phyloP scores from a whole-genome alignment of 2,113 vertebrate genomes.

The Gnathonemus longibarbis region DNA sequence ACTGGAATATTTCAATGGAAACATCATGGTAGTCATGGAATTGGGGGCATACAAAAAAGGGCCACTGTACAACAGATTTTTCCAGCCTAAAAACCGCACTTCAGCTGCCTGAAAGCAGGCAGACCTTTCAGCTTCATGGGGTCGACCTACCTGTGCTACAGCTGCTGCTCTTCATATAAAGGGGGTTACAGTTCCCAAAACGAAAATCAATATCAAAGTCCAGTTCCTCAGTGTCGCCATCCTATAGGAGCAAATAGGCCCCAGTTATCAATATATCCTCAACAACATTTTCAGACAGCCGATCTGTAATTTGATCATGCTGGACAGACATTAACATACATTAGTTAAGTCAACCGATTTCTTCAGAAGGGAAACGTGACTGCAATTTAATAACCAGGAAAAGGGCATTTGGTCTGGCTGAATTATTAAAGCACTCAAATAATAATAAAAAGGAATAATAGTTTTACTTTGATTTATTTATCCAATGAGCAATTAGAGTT shows the following conservation, averaged over 20 bases:
- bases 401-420: neutral
- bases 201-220: conserved; percentile 79
- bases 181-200: conserved; percentile 64
- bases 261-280: neutral
- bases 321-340: neutral
- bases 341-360: neutral
- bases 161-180: conserved; percentile 56
- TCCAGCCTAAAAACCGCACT: neutral
- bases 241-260: conserved; percentile 49
- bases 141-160: conserved; percentile 64
- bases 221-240: conserved; percentile 60
- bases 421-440: neutral
- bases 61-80: neutral
- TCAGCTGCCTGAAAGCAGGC: neutral
- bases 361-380: neutral
- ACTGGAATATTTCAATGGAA: neutral
- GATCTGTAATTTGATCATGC: neutral
- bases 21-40: neutral
- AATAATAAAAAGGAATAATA: neutral
- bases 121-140: neutral
- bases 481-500: neutral
- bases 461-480: neutral
- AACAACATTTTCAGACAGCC: neutral
- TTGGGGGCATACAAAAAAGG: neutral
- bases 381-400: neutral